Percentiles rank a stretch among this genome's conserved stretches.
phyloP scores from a whole-genome alignment of 2,113 vertebrate species.

The Todiramphus saurophagus region DNA sequence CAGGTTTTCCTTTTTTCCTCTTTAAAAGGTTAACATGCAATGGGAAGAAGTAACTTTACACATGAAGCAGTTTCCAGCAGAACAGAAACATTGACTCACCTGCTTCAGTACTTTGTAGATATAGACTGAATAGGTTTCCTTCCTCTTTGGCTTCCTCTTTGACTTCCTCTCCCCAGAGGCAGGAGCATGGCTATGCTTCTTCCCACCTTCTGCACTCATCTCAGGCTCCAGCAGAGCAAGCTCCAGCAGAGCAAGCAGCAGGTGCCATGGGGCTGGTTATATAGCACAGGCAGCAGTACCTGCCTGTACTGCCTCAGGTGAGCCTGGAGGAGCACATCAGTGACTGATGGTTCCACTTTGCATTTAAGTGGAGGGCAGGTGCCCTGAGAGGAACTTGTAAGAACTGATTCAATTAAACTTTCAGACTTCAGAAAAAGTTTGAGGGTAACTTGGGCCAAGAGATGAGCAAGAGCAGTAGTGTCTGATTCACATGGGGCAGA shows the following conservation, averaged over 20 bases:
- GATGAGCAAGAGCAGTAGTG: neutral
- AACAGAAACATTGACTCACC: neutral
- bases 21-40: accelerated
- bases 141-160: neutral
- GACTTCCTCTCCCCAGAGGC: neutral
- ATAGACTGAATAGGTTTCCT: slow-evolving; percentile 35
- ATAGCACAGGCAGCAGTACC: neutral
- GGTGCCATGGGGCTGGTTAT: neutral
- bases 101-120: slow-evolving; percentile 68
- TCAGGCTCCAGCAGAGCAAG: neutral
- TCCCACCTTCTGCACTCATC: neutral
- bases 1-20: neutral
- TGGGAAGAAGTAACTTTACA: neutral
- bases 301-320: neutral
- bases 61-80: accelerated
- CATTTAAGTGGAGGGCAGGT: neutral
- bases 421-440: neutral
- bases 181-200: accelerated
- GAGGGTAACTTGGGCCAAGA: neutral
- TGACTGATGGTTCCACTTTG: neutral
- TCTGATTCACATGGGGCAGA: neutral
- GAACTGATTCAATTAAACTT: neutral
- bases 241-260: accelerated
- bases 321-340: neutral
- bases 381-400: neutral